Base-by-base conservation (phyloP, 2,888 invertebrate genomes). In the Hypsopygia costalis region DNA sequence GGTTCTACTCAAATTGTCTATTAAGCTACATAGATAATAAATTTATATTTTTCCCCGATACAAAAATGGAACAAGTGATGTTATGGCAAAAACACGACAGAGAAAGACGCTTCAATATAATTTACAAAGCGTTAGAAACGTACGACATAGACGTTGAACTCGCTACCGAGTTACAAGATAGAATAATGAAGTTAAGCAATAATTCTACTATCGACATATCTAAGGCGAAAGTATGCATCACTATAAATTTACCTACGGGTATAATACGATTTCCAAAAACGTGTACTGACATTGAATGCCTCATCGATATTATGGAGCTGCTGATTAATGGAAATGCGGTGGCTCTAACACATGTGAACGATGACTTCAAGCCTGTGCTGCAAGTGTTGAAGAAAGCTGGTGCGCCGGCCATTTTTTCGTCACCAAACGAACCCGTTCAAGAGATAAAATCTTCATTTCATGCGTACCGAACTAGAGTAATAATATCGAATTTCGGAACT, bases 401-500 rank as follows among this genome's bases (percentile, higher is more conserved):
- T 16, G 16, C 4, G 2, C 16, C 16, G 16, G 16, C 4, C 4
- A 16, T 16, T 16, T 16, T 16, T 4, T 1, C 5, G 2, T 7
- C n/a, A 8, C 1, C 11, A 5, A 37, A 20, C 8, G 6, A 28
- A 27, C 3, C 7, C 8, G 2, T 8, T 9, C n/a, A n/a, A 9
- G n/a, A 11, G n/a, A 34, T 9, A 1, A 1, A 21, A 7, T 8
- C n/a, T n/a, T n/a, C 16, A 9, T 9, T 2, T n/a, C n/a, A 0
- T 10, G 7, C 6, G 7, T 36, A 29, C 29, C 6, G 8, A 20
- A 38, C 37, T 36, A 44, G 38, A 38, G 41, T 38, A 1, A 29
- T 44, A 29, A 12, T 38, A 32, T 35, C 38, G 1, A 38, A 41
- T n/a, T 41, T 36, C 8, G 44, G 44, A 10, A 44, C 44, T 1